Base-by-base conservation (phyloP, 2,797 vertebrate genomes). In the Danio choprae region DNA sequence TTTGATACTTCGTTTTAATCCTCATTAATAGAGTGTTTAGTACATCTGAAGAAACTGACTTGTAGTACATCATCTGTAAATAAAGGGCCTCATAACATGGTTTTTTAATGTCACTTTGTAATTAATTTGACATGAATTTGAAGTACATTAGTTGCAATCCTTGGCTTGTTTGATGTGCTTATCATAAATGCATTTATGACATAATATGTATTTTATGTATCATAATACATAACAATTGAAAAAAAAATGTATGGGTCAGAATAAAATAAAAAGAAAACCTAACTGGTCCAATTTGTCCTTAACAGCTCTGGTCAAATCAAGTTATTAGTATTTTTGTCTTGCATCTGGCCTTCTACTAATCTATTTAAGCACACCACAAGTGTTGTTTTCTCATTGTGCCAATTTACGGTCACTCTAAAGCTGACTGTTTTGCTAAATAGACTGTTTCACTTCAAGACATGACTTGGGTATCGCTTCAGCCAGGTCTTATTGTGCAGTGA, bases 391-490 rank as follows among this genome's bases (percentile, higher is more conserved):
- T 59, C 68, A 67, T 38, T 72, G 53, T 60, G 44, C 7, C 41
- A 69, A 5, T 74, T 50, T 13, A 6, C 2, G 36, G 40, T 16
- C 12, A 4, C 60, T 72, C 51, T 50, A 15, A 56, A 43, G 60
- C 44, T 56, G 77, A 70, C 71, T 5, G 13, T 53, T 72, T 70
- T 73, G 55, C n/a, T 38, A 55, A 74, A 38, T 62, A 76, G 18
- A 4, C 41, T 40, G 38, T 68, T 81, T 74, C 16, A 22, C 46
- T 82, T 64, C 22, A 67, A 51, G 29, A 75, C 59, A 70, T 75
- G 29, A 43, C 38, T 63, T 71, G 1, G 51, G 20, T 36, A 44
- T 71, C 2, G 12, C 6, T 69, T 18, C 41, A 77, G 18, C 18
- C 41, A 77, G 18, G 50, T 64, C 38, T 60, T 18, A 67, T 53